A percentile compares a stretch with the other conserved stretches of the same genome.
phyloP scores from a whole-genome alignment of 2,113 vertebrate genomes.

The Acanthochromis polyacanthus region DNA sequence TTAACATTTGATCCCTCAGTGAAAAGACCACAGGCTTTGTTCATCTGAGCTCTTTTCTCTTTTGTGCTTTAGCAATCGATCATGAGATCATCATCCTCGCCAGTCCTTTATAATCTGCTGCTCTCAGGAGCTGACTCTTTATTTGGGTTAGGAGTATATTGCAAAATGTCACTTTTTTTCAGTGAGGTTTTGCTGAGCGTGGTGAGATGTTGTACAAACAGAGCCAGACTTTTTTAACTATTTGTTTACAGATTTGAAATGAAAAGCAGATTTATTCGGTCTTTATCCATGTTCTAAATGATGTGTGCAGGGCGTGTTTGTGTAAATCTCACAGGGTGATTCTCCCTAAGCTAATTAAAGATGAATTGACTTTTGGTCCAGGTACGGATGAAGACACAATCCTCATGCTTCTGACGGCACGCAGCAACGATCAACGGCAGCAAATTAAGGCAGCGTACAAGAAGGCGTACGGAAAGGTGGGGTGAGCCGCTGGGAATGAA shows the following conservation, averaged over 20 bases:
- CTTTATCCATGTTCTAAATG: not conserved
- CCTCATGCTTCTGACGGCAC: conserved; percentile 88
- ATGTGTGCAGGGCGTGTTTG: not conserved
- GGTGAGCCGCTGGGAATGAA: conserved; percentile 12
- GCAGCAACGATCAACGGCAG: conserved; percentile 93
- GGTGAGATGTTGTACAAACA: not conserved
- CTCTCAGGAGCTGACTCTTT: not conserved
- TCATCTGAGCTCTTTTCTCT: not conserved
- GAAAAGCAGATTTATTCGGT: not conserved
- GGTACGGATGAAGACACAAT: conserved; percentile 94
- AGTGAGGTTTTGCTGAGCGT: not conserved
- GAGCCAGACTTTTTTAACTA: not conserved
- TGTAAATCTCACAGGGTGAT: not conserved
- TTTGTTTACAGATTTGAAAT: not conserved
- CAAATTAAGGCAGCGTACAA: conserved; percentile 91
- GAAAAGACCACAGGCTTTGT: conserved; percentile 16
- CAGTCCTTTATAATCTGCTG: not conserved
- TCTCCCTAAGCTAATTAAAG: not conserved
- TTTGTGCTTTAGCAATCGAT: conserved; percentile 23
- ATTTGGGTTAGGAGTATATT: not conserved
- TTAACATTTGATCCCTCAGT: conserved; percentile 13
- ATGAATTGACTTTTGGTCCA: conserved; percentile 64
- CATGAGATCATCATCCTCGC: not conserved
- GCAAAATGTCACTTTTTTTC: conserved; percentile 8
- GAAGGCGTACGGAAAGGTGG: conserved; percentile 93